Percentiles rank a stretch among this genome's conserved stretches.
Evolutionary conservation across 1,140 invertebrate genomes (phyloP).

Genomic region (Cherax quadricarinatus): DNA sequence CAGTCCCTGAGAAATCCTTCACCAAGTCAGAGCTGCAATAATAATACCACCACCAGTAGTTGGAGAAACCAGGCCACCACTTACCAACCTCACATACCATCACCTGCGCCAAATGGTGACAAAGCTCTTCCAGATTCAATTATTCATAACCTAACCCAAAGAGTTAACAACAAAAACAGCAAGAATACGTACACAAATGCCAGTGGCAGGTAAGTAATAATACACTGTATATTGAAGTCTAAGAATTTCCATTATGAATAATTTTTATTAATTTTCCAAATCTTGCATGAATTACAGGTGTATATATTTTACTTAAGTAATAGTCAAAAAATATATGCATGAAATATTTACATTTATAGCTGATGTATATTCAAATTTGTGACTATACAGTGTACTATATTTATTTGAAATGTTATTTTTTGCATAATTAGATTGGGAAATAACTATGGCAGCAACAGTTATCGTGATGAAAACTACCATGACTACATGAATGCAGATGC

Average conservation of each 20-base stretch:
- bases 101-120: conserved; percentile 34
- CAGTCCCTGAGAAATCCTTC: conserved; percentile 50
- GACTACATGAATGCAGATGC: conserved; percentile 73
- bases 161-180: conserved; percentile 72
- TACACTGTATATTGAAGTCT: not conserved
- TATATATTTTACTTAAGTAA: not conserved
- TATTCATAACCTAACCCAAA: conserved; percentile 71
- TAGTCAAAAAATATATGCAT: not conserved
- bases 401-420: not conserved
- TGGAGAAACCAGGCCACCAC: conserved; percentile 73
- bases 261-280: not conserved
- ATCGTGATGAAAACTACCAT: conserved; percentile 72
- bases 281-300: not conserved
- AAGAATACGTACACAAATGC: conserved; percentile 45
- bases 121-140: conserved; percentile 73
- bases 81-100: conserved; percentile 65
- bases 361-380: too few species aligned
- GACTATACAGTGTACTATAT: too few species aligned
- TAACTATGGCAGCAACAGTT: conserved; percentile 43
- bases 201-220: conserved; percentile 50
- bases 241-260: not conserved
- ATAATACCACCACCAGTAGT: conserved; percentile 48
- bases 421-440: conserved; percentile 41
- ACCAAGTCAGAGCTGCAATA: conserved; percentile 19
- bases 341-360: too few species aligned